These are phyloP conservation scores for Pteruthius melanotis DNA, from an alignment of 2,113 vertebrate genomes.

Conservation along the genomic window DNA sequence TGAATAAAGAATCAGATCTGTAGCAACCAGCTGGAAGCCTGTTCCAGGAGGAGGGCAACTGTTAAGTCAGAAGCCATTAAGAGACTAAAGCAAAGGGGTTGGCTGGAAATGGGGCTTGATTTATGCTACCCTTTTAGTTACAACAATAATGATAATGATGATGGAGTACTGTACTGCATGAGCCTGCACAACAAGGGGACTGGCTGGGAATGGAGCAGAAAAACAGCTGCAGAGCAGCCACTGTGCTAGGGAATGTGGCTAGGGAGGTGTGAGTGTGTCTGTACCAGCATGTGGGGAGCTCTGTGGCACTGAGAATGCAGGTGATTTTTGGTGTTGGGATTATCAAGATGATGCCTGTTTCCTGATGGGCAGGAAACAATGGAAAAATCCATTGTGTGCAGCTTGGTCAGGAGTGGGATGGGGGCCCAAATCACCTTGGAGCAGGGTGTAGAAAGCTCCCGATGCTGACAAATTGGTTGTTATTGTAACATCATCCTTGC, in stretches of 20 bases:
- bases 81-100: not conserved
- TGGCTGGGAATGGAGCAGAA: not conserved
- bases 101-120: slow-evolving; percentile 28
- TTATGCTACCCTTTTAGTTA: slow-evolving; percentile 41
- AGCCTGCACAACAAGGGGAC: not conserved
- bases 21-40: not conserved
- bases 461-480: slow-evolving; percentile 97
- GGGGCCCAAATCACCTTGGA: slow-evolving; percentile 83
- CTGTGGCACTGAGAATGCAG: not conserved
- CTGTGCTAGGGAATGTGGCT: not conserved
- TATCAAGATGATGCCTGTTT: not conserved
- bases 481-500: slow-evolving; percentile 93
- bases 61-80: slow-evolving; percentile 37
- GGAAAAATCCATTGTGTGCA: not conserved
- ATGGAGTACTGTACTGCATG: not conserved
- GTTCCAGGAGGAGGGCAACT: not conserved
- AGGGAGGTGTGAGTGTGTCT: not conserved
- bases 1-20: not conserved
- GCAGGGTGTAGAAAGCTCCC: slow-evolving; percentile 93
- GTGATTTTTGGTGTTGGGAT: not conserved
- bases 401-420: not conserved
- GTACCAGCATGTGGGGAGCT: not conserved
- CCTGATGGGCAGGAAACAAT: not conserved
- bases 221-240: not conserved
- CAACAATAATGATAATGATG: slow-evolving; percentile 18